Evolutionary conservation across 1,140 invertebrate genomes (phyloP), one percentile per base, ranked within the genome.

Genomic region (Trichoplusia ni): DNA sequence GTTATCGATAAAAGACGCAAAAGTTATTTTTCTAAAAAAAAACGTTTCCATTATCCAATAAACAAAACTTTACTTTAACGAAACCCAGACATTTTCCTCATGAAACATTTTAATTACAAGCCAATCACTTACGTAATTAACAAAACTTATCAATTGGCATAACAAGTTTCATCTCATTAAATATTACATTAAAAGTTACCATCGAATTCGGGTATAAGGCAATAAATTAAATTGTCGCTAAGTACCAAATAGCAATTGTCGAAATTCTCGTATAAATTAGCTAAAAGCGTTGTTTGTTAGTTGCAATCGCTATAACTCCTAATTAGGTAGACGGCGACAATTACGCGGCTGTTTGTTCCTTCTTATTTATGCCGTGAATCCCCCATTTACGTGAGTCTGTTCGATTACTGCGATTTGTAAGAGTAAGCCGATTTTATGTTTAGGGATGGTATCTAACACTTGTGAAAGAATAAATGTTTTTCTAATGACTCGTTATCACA

Each of bases 251-350:
- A 51, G 66, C 49, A 62, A 66, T 71, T 61, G 60, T 67, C 49
- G 58, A 61, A 67, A 64, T 58, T 60, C 64, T 33, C 54, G 67
- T 72, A 82, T 82, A 78, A 82, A 82, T 80, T 75, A 73, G 61
- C 68, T 74, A 75, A 79, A 67, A 73, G 73, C 68, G 59, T 69
- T 77, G 76, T 78, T 79, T 75, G 73, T 78, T 69, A 59, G 70
- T 60, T 63, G 64, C 68, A 69, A 58, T 61, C 53, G 69, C 70
- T 73, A 80, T 82, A 80, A 80, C 65, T 82, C 62, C 72, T 75
- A 80, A 82, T 82, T 80, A 82, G 67, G 66, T 65, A 61, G 54
- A 60, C 54, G 63, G 68, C 71, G 73, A 79, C 79, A 75, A 81
- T 81, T 79, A 81, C 69, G 66, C 69, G 51, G 3, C 56, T 66